phyloP scores from a whole-genome alignment of 2,113 vertebrate genomes.

The Oenanthe melanoleuca region DNA sequence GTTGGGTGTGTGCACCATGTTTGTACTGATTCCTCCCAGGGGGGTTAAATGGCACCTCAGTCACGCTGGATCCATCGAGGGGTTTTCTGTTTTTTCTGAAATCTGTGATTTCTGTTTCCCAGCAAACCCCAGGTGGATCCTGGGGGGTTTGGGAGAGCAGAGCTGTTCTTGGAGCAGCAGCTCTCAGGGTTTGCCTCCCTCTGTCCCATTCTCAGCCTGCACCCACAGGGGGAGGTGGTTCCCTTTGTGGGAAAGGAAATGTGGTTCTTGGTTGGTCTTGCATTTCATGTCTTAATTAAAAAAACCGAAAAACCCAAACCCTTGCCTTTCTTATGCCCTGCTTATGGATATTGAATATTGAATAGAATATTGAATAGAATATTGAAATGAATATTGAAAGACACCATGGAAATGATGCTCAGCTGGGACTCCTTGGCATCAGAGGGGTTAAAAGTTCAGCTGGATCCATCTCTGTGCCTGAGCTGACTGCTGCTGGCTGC shows the following conservation, averaged over 20 bases:
- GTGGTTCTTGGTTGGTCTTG: background rate
- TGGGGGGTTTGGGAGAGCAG: background rate
- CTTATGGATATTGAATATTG: background rate
- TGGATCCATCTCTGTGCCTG: background rate
- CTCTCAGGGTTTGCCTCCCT: fast-evolving
- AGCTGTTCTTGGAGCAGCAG: fast-evolving
- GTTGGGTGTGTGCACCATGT: too few species aligned
- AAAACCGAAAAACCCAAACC: too few species aligned
- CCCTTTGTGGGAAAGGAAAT: fast-evolving
- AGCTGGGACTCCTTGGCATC: background rate
- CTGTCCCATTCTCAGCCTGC: background rate
- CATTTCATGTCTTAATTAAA: background rate
- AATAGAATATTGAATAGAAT: too few species aligned
- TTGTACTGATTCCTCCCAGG: too few species aligned
- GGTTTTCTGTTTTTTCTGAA: too few species aligned
- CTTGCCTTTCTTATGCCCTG: background rate
- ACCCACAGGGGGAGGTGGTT: fast-evolving
- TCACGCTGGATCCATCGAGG: too few species aligned
- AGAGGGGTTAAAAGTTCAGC: background rate
- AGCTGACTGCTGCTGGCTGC: background rate
- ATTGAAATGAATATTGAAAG: background rate
- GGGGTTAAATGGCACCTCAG: too few species aligned
- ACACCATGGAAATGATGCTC: background rate
- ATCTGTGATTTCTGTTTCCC: too few species aligned
- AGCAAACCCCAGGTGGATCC: background rate